Evolutionary conservation across 2,888 invertebrate genomes (phyloP).

Genomic region (Punctoribates punctum): DNA sequence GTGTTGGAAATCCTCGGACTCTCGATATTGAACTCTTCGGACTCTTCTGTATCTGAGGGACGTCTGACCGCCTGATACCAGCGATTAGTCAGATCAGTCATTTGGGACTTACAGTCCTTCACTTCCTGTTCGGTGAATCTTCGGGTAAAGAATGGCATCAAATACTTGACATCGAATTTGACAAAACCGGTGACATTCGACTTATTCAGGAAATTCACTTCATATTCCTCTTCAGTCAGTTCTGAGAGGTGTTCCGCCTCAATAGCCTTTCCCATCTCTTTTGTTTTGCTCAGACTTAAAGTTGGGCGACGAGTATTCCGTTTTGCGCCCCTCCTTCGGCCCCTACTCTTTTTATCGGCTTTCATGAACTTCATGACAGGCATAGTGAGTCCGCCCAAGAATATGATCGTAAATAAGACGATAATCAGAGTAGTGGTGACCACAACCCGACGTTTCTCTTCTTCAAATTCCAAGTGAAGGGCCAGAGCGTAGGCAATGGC

Average conservation of each 20-base stretch:
- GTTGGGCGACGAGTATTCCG: conserved; percentile 63
- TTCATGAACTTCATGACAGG: conserved; percentile 87
- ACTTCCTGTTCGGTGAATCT: conserved; percentile 93
- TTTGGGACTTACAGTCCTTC: conserved; percentile 91
- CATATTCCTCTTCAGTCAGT: conserved; percentile 80
- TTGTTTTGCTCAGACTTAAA: conserved; percentile 92
- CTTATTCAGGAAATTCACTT: conserved; percentile 73
- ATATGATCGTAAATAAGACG: conserved; percentile 88
- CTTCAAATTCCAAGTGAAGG: conserved; percentile 86
- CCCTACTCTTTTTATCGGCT: conserved; percentile 59
- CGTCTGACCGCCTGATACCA: conserved; percentile 95
- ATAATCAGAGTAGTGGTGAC: conserved; percentile 98
- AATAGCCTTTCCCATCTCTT: conserved; percentile 93
- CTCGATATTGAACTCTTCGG: conserved; percentile 6
- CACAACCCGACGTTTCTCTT: conserved; percentile 90
- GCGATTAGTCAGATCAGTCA: conserved; percentile 91
- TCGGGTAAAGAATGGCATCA: conserved; percentile 93
- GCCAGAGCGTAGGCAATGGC: conserved; percentile 97
- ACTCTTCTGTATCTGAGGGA: conserved; percentile 56
- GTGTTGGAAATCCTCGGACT: background rate
- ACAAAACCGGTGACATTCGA: conserved; percentile 70
- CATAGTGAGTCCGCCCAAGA: conserved; percentile 97
- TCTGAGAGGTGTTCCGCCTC: conserved; percentile 90
- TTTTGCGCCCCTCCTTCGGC: conserved; percentile 47
- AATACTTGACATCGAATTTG: conserved; percentile 83